These are phyloP conservation scores for Pseudanteris insignis DNA, from an alignment of 2,888 invertebrate species.

Conservation along the genomic window DNA sequence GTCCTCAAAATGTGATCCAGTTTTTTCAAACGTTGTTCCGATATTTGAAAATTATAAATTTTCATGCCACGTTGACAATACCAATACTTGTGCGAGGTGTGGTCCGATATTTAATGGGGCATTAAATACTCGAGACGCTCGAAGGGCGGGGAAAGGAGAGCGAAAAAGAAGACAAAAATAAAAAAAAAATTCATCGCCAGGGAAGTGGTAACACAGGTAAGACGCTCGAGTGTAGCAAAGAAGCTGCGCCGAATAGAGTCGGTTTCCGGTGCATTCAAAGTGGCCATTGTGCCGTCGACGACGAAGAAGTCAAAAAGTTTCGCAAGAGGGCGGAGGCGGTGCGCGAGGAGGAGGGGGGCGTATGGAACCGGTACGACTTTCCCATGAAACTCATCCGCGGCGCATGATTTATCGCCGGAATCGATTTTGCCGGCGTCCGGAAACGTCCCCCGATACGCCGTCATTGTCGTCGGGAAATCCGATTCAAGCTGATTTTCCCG, in stretches of 20 bases:
- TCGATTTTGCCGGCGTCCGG: constrained; percentile 39
- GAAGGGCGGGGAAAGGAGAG: background rate
- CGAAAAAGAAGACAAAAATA: background rate
- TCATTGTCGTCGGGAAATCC: constrained; percentile 22
- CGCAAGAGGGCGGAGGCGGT: constrained; percentile 34
- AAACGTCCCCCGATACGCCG: constrained; percentile 25
- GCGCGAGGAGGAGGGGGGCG: too few relatives aligned
- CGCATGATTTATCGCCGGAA: constrained; percentile 45
- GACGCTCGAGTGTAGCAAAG: constrained; percentile 33
- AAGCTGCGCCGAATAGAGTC: constrained; percentile 36
- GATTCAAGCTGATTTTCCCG: constrained; percentile 21
- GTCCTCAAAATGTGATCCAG: too few relatives aligned
- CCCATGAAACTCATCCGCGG: constrained; percentile 37
- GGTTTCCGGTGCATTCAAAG: constrained; percentile 45
- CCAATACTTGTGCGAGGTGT: too few relatives aligned
- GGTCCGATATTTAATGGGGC: background rate
- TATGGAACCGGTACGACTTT: constrained; percentile 42
- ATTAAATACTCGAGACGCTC: background rate
- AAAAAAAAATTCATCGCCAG: too few relatives aligned
- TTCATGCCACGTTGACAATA: too few relatives aligned
- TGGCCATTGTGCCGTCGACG: constrained; percentile 24
- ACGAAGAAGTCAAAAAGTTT: constrained; percentile 16
- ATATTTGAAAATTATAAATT: too few relatives aligned
- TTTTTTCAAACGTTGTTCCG: too few relatives aligned
- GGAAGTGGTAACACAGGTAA: constrained; percentile 24